Conservation (phyloP, 2,113 vertebrate genomes). For the Saguinus midas region DNA sequence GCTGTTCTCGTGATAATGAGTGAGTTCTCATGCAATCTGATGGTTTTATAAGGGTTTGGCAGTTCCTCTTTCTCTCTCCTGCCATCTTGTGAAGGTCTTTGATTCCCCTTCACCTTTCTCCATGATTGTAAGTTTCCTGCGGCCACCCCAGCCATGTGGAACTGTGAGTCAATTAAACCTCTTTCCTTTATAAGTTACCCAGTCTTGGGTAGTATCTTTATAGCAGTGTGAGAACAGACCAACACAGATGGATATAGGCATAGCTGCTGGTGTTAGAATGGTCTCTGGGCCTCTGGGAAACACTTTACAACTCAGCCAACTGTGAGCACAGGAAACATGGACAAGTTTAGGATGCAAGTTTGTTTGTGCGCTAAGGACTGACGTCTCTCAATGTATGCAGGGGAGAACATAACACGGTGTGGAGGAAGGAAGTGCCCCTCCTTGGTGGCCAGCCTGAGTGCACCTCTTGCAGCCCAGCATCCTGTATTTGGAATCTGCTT, state of each 20-base stretch:
- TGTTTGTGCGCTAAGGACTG: not conserved
- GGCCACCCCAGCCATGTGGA: too few relatives aligned
- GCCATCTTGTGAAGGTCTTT: too few relatives aligned
- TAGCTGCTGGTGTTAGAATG: not conserved
- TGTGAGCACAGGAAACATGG: not conserved
- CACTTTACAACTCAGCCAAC: not conserved
- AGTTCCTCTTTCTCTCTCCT: too few relatives aligned
- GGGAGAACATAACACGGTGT: not conserved
- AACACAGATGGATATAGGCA: not conserved
- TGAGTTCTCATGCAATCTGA: too few relatives aligned
- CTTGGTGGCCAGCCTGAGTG: not conserved
- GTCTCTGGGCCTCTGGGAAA: not conserved
- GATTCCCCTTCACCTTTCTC: too few relatives aligned
- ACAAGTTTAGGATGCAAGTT: not conserved
- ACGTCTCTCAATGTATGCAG: accelerated
- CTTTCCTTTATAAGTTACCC: too few relatives aligned
- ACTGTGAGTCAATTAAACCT: too few relatives aligned
- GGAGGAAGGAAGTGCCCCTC: not conserved
- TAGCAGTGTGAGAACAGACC: too few relatives aligned
- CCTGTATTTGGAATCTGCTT: not conserved
- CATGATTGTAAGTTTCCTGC: too few relatives aligned
- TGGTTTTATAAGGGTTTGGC: too few relatives aligned
- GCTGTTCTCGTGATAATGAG: too few relatives aligned
- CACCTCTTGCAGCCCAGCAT: not conserved
- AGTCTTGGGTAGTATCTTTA: too few relatives aligned